These are phyloP conservation scores for Lipotes vexillifer DNA, from an alignment of 2,113 vertebrate genomes.

Conservation along the genomic window DNA sequence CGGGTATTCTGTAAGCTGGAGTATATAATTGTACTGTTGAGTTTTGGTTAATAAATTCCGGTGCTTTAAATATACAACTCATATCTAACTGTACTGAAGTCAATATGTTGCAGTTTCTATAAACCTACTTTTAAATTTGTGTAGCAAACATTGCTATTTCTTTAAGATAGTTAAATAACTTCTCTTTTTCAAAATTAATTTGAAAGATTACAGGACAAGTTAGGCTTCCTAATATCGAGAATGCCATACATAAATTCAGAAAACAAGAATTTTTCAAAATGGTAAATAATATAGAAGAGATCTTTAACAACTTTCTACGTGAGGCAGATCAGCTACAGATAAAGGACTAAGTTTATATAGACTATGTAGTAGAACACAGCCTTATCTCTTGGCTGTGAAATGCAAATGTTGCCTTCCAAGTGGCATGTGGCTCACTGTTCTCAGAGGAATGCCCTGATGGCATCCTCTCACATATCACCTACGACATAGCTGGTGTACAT, in stretches of 20 bases:
- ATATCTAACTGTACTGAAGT: constrained; percentile 11
- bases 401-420: background rate
- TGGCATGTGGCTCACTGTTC: background rate
- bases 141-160: background rate
- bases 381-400: background rate
- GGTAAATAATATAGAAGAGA: background rate
- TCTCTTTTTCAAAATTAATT: constrained; percentile 22
- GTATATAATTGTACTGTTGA: background rate
- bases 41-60: constrained; percentile 7
- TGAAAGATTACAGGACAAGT: background rate
- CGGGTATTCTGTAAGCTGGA: background rate
- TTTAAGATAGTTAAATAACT: constrained; percentile 2
- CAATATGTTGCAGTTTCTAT: constrained; percentile 20
- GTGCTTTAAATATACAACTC: constrained; percentile 35
- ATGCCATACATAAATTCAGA: background rate
- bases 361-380: background rate
- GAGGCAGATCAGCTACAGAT: background rate
- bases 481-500: background rate
- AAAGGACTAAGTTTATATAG: background rate
- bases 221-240: background rate
- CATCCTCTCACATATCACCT: background rate
- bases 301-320: background rate
- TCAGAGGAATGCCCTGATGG: background rate
- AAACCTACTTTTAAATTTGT: constrained; percentile 22
- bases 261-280: background rate